A percentile compares a stretch with the other conserved stretches of the same genome.
Conservation (phyloP, 1,140 invertebrate genomes). For the Aphelenchoides fujianensis region DNA sequence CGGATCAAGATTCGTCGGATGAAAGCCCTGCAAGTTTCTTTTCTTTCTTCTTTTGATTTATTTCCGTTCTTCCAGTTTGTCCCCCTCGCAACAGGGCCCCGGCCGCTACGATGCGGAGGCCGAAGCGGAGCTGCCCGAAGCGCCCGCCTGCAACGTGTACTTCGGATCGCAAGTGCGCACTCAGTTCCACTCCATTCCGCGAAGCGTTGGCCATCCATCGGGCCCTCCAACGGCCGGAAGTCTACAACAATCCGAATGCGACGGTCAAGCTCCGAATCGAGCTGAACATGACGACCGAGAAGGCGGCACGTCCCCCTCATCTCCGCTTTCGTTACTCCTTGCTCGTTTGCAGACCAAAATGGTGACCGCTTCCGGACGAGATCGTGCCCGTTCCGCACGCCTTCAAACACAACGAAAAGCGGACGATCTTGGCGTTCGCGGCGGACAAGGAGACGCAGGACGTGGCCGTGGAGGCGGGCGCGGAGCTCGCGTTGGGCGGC, state of each 20-base stretch:
- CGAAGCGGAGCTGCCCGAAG: slow-evolving; percentile 42
- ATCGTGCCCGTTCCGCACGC: slow-evolving; percentile 56
- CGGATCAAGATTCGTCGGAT: slow-evolving; percentile 55
- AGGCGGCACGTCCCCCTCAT: slow-evolving; percentile 31
- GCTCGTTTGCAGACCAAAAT: slow-evolving; percentile 62
- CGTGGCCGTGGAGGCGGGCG: slow-evolving; percentile 49
- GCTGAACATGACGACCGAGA: slow-evolving; percentile 60
- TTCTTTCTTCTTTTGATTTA: slow-evolving; percentile 19
- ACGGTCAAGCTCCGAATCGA: slow-evolving; percentile 54
- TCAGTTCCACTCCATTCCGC: slow-evolving; percentile 50
- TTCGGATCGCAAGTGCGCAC: slow-evolving; percentile 42
- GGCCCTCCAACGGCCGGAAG: slow-evolving; percentile 49
- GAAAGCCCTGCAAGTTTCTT: slow-evolving; percentile 57
- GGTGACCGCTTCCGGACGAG: slow-evolving; percentile 47
- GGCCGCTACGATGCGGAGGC: slow-evolving; percentile 48
- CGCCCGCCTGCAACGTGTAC: slow-evolving; percentile 45
- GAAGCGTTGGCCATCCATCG: slow-evolving; percentile 55
- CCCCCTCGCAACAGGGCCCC: slow-evolving; percentile 54
- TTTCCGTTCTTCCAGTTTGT: slow-evolving; percentile 40
- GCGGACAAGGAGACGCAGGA: slow-evolving; percentile 45
- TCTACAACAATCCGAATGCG: slow-evolving; percentile 57
- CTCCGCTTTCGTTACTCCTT: slow-evolving; percentile 17
- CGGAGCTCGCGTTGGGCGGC: slow-evolving; percentile 57
- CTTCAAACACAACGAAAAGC: slow-evolving; percentile 57
- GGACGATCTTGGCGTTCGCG: slow-evolving; percentile 59